Base-by-base conservation (phyloP, 92 coral and sea anemone genomes). In the Zoanthus gigantus region DNA sequence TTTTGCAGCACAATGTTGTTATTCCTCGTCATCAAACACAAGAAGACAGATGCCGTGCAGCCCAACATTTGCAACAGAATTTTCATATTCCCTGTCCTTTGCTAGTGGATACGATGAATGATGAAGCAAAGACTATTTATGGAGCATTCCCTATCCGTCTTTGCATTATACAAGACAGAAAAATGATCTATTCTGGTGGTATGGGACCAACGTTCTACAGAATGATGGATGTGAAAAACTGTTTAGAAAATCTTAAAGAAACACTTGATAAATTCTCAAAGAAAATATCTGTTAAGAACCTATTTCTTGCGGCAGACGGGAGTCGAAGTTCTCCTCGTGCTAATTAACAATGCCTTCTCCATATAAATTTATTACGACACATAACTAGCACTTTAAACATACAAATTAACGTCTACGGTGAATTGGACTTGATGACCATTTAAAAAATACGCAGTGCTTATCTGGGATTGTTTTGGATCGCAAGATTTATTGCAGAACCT, bases 101-200 rank as follows among this genome's bases (percentile, higher is more conserved):
- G 13, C 76, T 87, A 28, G 97, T 92, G 32, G 97, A 94, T 88
- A 92, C 87, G 34, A 94, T 94, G 93, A 77, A 50, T 6, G 92
- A 89, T 48, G 83, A 84, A 48, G 92, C 92, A 0, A 89, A 89
- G 14, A 48, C 58, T 60, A 79, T 84, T 9, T 89, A 89, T 68
- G 92, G 89, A 12, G 92, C 92, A 53, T 28, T 66, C 67, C 92
- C 92, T 14, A 83, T 83, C 17, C 86, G 92, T 16, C 80, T 89
- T 7, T 89, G 85, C n/a, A 77, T 87, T 9, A 84, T 89, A 57
- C 88, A 83, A 84, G 89, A 89, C 54, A 85, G 85, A 11, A 78
- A 79, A 54, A 78, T 84, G 9, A 77, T 82, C 1, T 89, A 89
- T 32, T 85, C 76, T 14, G 92, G 92, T 1, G 92, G 92, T 2